Base-by-base conservation (phyloP, 2,797 vertebrate genomes). In the Bucorvus abyssinicus region DNA sequence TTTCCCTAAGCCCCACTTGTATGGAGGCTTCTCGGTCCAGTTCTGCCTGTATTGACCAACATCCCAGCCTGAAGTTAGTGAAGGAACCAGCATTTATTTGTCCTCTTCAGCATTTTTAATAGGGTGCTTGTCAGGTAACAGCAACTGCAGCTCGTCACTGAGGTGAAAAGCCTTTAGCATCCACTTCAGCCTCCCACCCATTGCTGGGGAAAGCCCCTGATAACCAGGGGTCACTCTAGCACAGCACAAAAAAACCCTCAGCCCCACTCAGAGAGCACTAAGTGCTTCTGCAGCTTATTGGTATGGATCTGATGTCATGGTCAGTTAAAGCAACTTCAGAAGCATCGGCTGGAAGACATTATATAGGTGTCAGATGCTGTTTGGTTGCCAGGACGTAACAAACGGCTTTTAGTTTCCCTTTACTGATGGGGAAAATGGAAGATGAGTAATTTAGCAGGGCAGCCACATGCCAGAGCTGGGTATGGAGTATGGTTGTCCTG, bases 351-450 rank as follows among this genome's bases (percentile, higher is more conserved):
- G 75, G 83, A 36, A 84, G 90, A 80, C 52, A 47, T 74, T 57
- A 19, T 52, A 63, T 22, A 84, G 49, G 64, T 82, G 86, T 76
- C 86, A 92, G 90, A 73, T 71, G 89, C 64, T 71, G 53, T 89
- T 75, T 83, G 61, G 26, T 68, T 5, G 4, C 64, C 75, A 75
- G 84, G 60, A 74, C 34, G 42, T 34, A 83, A 88, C 56, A 60
- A 85, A 90, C 90, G 40, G 79, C 68, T 85, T 92, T 93, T 86
- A 85, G 78, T 75, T 93, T 92, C 82, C 71, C 86, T 91, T 93
- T 86, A 36, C 55, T 75, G 85, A 87, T 15, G 73, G 80, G 84
- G 61, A 94, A 94, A 94, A 91, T 79, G 84, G 91, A 73, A 91
- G 76, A 69, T 19, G 70, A 90, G 87, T 53, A 89, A 84, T 91